Base-by-base conservation (phyloP, 2,113 vertebrate genomes). In the Acanthisitta chloris region DNA sequence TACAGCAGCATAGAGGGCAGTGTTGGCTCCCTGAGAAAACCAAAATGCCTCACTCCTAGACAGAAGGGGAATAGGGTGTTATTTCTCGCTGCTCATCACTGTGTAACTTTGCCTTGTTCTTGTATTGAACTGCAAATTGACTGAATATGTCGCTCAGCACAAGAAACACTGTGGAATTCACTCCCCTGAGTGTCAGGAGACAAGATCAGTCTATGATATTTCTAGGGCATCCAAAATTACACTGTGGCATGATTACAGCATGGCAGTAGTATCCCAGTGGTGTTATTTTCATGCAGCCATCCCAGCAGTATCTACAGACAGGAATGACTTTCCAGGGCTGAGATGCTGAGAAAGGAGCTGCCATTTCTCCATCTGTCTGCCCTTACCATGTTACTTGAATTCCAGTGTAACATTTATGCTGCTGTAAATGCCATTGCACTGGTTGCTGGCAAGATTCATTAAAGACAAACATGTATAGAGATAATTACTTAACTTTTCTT, bases 351-450 rank as follows among this genome's bases (percentile, higher is more conserved):
- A 84, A 92, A 86, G 57, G 80, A 86, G 31, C 40, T 94, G 43
- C 83, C 76, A 34, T 83, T 93, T 86, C 80, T 88, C 86, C 79
- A 48, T 93, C 88, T 86, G 72, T 70, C 67, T 86, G 69, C 29
- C 65, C 72, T 34, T 51, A 33, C 38, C 0, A 0, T 46, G 34
- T 78, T 81, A 78, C 80, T 51, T 95, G 55, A 87, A 45, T 76
- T 67, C 48, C 46, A 61, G n/a, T n/a, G n/a, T n/a, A n/a, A 91
- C 1, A 1, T 15, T 71, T 74, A 59, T 0, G 0, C 57, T 55
- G 65, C 59, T 88, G 54, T 73, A 81, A 95, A 81, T 84, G 82
- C 31, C 65, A 76, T 54, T 67, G 70, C 52, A 36, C 10, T n/a
- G 24, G 46, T 40, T 96, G 34, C 66, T 2, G 14, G 38, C 33